These are phyloP conservation scores for Glaucopsyche alexis DNA, from an alignment of 2,888 invertebrate genomes.

Conservation along the genomic window DNA sequence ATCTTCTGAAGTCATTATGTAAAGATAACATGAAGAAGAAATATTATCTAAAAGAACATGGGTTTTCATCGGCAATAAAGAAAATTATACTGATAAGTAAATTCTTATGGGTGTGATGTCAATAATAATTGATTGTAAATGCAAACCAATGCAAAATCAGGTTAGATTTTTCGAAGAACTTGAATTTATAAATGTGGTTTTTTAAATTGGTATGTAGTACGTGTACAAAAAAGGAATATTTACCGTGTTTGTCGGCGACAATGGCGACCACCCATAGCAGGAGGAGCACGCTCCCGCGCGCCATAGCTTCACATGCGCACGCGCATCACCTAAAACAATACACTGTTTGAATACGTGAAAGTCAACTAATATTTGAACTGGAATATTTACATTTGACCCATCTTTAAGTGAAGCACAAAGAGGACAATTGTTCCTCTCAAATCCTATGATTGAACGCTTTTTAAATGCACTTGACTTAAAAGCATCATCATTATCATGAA, in stretches of 20 bases:
- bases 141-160: too few species aligned
- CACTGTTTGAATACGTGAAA: slow-evolving; percentile 60
- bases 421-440: slow-evolving; percentile 25
- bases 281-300: slow-evolving; percentile 69
- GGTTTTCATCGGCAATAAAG: too few species aligned
- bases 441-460: slow-evolving; percentile 8
- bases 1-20: neutral
- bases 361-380: slow-evolving; percentile 60
- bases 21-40: neutral
- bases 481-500: neutral
- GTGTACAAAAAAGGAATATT: slow-evolving; percentile 43
- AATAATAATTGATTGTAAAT: too few species aligned
- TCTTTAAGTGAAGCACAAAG: slow-evolving; percentile 24
- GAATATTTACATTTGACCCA: slow-evolving; percentile 39
- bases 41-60: neutral
- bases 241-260: slow-evolving; percentile 69
- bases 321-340: slow-evolving; percentile 79
- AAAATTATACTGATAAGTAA: too few species aligned
- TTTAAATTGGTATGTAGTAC: neutral
- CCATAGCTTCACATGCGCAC: slow-evolving; percentile 67
- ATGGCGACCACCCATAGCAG: slow-evolving; percentile 74
- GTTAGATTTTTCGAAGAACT: too few species aligned
- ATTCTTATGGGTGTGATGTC: too few species aligned
- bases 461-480: slow-evolving; percentile 7
- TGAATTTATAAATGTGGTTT: neutral